Percentiles rank a stretch among this genome's conserved stretches.
phyloP scores from a whole-genome alignment of 1,140 invertebrate species.

The Diorhabda elongata region DNA sequence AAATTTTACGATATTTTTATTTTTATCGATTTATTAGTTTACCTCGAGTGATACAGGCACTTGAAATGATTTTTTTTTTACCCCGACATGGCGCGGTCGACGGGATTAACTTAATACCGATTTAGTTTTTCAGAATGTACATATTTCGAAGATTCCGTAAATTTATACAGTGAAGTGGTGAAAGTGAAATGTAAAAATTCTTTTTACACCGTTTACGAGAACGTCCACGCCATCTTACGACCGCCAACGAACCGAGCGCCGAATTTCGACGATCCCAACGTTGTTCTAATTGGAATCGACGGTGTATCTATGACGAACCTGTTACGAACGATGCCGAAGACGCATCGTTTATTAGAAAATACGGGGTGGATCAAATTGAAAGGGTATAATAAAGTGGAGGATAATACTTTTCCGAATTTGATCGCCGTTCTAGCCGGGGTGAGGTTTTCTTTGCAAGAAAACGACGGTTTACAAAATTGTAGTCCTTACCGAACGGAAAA shows the following conservation, averaged over 20 bases:
- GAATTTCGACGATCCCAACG: slow-evolving; percentile 47
- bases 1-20: slow-evolving; percentile 1
- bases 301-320: slow-evolving; percentile 74
- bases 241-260: not conserved
- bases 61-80: not conserved
- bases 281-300: slow-evolving; percentile 74
- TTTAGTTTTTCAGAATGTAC: slow-evolving; percentile 46
- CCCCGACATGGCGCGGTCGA: not conserved
- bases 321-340: slow-evolving; percentile 69
- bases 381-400: slow-evolving; percentile 64
- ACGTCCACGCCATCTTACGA: slow-evolving; percentile 48
- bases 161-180: slow-evolving; percentile 45
- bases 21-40: slow-evolving; percentile 4
- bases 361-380: slow-evolving; percentile 50
- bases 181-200: slow-evolving; percentile 47
- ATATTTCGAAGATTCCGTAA: slow-evolving; percentile 44
- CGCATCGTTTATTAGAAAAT: slow-evolving; percentile 57
- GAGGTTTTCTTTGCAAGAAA: slow-evolving; percentile 26
- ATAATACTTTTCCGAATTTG: slow-evolving; percentile 79
- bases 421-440: slow-evolving; percentile 68
- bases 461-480: slow-evolving; percentile 43
- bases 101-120: slow-evolving; percentile 34
- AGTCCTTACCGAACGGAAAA: slow-evolving; percentile 47
- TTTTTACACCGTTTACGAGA: slow-evolving; percentile 48
- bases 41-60: not conserved